Percentiles rank a stretch among this genome's conserved stretches.
phyloP scores from a whole-genome alignment of 2,888 invertebrate genomes.

The Alcis repandata region DNA sequence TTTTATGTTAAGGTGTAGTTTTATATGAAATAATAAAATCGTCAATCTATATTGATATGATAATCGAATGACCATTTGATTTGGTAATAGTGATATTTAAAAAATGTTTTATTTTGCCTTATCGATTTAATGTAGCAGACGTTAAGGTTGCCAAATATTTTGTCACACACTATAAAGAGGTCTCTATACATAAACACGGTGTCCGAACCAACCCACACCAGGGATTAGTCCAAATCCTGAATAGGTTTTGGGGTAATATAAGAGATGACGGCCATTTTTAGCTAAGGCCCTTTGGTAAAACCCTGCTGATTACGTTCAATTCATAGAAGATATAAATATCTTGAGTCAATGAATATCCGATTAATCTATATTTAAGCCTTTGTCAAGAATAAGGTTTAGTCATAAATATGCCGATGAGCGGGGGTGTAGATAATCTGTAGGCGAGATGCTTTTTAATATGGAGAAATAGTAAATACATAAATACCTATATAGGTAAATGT shows the following conservation, averaged over 20 bases:
- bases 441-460: neutral
- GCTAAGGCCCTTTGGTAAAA: conserved; percentile 16
- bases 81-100: too few relatives aligned
- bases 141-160: neutral
- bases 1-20: neutral
- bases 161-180: conserved; percentile 44
- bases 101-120: too few relatives aligned
- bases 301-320: conserved; percentile 24
- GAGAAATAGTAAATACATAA: neutral
- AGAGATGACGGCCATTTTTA: conserved; percentile 33
- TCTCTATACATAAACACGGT: conserved; percentile 44
- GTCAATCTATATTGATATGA: neutral
- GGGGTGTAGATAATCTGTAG: neutral
- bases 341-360: conserved; percentile 21
- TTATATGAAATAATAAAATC: neutral
- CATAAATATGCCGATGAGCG: neutral
- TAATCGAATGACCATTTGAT: neutral
- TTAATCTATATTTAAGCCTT: conserved; percentile 12
- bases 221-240: conserved; percentile 45
- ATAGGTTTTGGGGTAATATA: conserved; percentile 38
- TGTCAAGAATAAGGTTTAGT: neutral
- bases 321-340: conserved; percentile 17
- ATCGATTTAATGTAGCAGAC: too few relatives aligned
- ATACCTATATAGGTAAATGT: neutral
- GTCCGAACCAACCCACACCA: conserved; percentile 39